Evolutionary conservation across 2,888 invertebrate genomes (phyloP).

Genomic region (Pandemis corylana): DNA sequence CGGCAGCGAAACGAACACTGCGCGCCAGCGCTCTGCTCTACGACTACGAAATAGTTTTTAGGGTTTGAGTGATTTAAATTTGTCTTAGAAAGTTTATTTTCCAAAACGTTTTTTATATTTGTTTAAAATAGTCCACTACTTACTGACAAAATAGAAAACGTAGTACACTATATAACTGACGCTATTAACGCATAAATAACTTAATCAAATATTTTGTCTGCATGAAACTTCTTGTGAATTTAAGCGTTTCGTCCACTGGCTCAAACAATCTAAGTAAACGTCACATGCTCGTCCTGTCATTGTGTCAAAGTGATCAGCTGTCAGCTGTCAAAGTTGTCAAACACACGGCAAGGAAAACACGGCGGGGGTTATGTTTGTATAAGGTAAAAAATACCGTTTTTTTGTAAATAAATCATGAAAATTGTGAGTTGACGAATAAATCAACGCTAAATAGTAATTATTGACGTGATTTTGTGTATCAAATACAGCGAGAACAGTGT

Average conservation of each 20-base stretch:
- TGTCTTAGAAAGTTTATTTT: no score
- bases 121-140: no score
- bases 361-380: constrained; percentile 69
- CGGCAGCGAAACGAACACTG: no score
- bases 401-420: constrained; percentile 19
- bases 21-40: no score
- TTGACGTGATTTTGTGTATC: background rate
- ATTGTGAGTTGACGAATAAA: background rate
- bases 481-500: background rate
- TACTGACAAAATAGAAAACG: no score
- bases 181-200: background rate
- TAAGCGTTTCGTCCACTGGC: background rate
- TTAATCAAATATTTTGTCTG: no score
- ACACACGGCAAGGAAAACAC: constrained; percentile 40
- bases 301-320: constrained; percentile 6
- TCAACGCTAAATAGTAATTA: background rate
- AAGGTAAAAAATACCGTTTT: constrained; percentile 51
- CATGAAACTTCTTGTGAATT: background rate
- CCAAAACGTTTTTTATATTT: no score
- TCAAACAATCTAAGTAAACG: background rate
- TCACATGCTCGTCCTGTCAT: background rate
- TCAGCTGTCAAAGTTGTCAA: constrained; percentile 37
- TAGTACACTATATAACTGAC: no score
- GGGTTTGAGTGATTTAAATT: no score
- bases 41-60: no score